A percentile compares a stretch with the other conserved stretches of the same genome.
Conservation (phyloP, 2,113 vertebrate genomes). For the Myotis davidii region DNA sequence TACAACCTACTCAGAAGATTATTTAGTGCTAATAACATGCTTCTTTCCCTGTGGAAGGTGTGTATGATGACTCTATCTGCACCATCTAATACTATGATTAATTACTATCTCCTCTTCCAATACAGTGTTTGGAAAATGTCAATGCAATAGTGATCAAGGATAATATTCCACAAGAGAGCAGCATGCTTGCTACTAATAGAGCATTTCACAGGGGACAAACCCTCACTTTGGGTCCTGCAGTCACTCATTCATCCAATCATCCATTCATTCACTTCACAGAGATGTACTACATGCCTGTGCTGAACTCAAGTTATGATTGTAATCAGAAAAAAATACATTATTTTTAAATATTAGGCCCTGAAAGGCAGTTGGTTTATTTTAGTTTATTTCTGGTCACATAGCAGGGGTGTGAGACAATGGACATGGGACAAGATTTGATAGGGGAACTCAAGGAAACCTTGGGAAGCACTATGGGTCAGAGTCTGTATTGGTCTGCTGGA, state of each 20-base stretch:
- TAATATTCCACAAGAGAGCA: not conserved
- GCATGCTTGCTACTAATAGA: not conserved
- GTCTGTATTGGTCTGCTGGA: not conserved
- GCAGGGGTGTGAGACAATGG: not conserved
- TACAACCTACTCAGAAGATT: not conserved
- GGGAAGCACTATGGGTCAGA: not conserved
- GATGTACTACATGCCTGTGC: not conserved
- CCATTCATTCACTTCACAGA: not conserved
- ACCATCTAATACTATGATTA: not conserved
- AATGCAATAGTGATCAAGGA: not conserved
- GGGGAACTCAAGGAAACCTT: not conserved
- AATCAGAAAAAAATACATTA: not conserved
- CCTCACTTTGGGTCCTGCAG: not conserved
- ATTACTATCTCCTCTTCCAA: conserved; percentile 37
- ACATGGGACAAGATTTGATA: not conserved
- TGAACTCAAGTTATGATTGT: not conserved
- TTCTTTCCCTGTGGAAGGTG: not conserved
- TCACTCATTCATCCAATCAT: not conserved
- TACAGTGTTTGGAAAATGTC: not conserved
- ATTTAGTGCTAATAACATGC: not conserved
- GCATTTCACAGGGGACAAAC: not conserved
- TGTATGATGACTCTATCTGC: not conserved
- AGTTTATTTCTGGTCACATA: not conserved
- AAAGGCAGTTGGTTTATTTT: not conserved
- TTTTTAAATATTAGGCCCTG: not conserved